Percentiles rank a stretch among this genome's conserved stretches.
These are phyloP conservation scores for Smutsia temminckii DNA, from an alignment of 2,797 vertebrate genomes.

Conservation along the genomic window DNA sequence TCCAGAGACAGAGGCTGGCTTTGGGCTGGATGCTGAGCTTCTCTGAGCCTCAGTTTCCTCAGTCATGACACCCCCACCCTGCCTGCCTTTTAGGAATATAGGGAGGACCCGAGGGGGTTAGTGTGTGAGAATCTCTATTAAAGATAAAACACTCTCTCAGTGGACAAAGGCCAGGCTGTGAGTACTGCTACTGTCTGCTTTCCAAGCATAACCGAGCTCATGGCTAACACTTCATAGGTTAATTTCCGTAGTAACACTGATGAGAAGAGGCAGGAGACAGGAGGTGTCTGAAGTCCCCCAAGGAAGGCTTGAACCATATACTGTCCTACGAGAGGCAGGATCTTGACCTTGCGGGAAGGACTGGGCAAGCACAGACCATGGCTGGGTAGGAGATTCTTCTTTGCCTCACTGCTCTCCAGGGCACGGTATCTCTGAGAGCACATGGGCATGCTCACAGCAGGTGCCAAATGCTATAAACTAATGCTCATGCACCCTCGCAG, in stretches of 20 bases:
- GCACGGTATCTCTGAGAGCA: background rate
- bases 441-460: background rate
- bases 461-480: background rate
- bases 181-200: background rate
- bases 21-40: background rate
- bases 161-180: rapidly evolving
- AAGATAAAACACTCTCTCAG: rapidly evolving
- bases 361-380: rapidly evolving
- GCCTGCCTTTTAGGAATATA: background rate
- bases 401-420: background rate
- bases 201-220: background rate
- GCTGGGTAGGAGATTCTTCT: background rate
- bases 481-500: rapidly evolving
- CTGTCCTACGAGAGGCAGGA: background rate
- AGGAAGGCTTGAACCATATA: background rate
- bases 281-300: background rate
- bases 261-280: background rate
- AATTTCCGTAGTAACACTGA: background rate
- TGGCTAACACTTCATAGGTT: background rate
- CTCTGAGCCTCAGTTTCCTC: background rate
- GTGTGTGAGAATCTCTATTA: rapidly evolving
- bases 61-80: background rate
- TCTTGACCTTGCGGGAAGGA: background rate
- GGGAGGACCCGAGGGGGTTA: background rate
- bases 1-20: background rate